These are phyloP conservation scores for Aradus depressus DNA, from an alignment of 2,888 invertebrate species.

Conservation along the genomic window DNA sequence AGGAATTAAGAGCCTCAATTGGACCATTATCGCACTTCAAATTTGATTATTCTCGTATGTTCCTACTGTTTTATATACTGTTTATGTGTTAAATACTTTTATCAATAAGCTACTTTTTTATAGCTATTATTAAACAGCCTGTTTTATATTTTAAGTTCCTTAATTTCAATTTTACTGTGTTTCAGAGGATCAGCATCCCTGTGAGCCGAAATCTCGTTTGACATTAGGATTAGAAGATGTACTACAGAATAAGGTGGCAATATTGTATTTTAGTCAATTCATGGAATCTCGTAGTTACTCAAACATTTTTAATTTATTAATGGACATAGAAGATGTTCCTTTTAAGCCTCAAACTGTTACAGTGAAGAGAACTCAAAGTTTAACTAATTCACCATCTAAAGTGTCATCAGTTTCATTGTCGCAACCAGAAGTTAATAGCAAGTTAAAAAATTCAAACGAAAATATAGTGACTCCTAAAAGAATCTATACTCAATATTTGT, in stretches of 20 bases:
- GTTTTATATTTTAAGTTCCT: no score
- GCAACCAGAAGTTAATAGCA: neutral
- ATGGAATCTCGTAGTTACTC: constrained; percentile 64
- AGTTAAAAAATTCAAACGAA: constrained; percentile 1
- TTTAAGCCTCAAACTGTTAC: constrained; percentile 3
- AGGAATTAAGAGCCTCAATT: constrained; percentile 15
- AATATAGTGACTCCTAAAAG: constrained; percentile 3
- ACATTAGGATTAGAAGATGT: constrained; percentile 65
- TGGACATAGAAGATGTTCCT: constrained; percentile 55
- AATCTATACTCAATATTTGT: constrained; percentile 17
- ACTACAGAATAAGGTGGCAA: constrained; percentile 62
- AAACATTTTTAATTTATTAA: constrained; percentile 58
- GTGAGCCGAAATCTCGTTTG: constrained; percentile 44
- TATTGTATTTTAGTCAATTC: constrained; percentile 75
- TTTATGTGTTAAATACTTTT: no score
- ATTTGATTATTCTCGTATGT: constrained; percentile 21
- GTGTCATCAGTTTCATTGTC: neutral
- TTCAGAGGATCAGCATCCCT: constrained; percentile 18
- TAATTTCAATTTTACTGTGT: no score
- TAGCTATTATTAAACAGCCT: no score
- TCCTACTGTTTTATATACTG: no score
- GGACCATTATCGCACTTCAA: constrained; percentile 25
- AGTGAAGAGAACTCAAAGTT: constrained; percentile 5
- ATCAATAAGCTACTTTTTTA: no score
- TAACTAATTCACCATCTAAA: constrained; percentile 8